phyloP scores from a whole-genome alignment of 2,888 invertebrate genomes.

The Odontomyia ornata region DNA sequence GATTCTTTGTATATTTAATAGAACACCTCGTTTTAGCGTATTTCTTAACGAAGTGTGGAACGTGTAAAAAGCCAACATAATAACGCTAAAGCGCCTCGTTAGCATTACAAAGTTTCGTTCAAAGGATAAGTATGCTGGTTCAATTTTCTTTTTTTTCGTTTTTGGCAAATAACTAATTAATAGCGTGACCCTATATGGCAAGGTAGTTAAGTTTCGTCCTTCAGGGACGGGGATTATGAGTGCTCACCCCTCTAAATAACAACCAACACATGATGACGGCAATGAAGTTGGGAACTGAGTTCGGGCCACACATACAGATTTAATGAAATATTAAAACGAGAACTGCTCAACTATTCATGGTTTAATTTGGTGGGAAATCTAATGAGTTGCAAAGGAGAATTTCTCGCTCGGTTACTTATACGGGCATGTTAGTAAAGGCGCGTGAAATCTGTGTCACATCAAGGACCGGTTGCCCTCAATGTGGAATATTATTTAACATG shows the following conservation, averaged over 20 bases:
- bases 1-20: not conserved
- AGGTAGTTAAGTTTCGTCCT: no score
- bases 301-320: not conserved
- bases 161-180: not conserved
- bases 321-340: not conserved
- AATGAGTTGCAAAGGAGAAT: not conserved
- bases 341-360: constrained; percentile 9
- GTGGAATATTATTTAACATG: no score
- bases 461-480: no score
- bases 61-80: not conserved
- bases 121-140: no score
- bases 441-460: no score
- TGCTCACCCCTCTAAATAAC: no score
- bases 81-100: no score
- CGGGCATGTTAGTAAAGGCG: not conserved
- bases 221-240: no score
- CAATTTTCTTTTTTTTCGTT: no score
- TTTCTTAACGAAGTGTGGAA: not conserved
- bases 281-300: not conserved
- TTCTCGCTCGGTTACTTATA: not conserved
- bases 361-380: not conserved
- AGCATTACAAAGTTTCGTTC: no score
- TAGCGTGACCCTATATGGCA: not conserved
- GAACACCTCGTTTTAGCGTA: not conserved
- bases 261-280: not conserved